Evolutionary conservation across 1,140 invertebrate species (phyloP).

Genomic region (Ptiloglossa arizonensis): DNA sequence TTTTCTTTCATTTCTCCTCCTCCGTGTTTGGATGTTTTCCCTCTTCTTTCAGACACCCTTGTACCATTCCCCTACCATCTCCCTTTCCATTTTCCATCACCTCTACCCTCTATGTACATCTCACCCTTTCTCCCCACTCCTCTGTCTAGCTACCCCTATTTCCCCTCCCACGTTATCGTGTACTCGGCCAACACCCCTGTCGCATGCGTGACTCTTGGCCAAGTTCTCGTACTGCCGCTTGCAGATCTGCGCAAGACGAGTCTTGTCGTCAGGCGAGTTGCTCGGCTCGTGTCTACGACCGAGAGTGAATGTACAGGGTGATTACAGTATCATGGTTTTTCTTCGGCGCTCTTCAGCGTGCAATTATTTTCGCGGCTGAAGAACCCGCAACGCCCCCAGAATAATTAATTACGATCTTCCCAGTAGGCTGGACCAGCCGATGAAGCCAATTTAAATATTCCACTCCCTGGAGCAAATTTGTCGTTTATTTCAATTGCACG

Average conservation of each 20-base stretch:
- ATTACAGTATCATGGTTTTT: slow-evolving; percentile 6
- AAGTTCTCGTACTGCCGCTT: not conserved
- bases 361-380: slow-evolving; percentile 21
- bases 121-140: too few species aligned
- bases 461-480: not conserved
- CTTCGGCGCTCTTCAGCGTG: not conserved
- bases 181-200: slow-evolving; percentile 19
- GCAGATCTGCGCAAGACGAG: slow-evolving; percentile 34
- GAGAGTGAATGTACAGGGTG: slow-evolving; percentile 30
- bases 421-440: not conserved
- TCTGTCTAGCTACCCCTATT: not conserved
- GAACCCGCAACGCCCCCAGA: not conserved
- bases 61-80: not conserved
- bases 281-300: slow-evolving; percentile 35
- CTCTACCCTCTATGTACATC: not conserved
- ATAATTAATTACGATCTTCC: slow-evolving; percentile 6
- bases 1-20: not conserved
- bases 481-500: too few species aligned
- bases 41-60: not conserved
- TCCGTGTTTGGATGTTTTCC: not conserved
- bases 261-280: slow-evolving; percentile 28
- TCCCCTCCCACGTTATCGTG: not conserved
- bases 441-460: not conserved
- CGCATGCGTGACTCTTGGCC: slow-evolving; percentile 28
- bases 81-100: too few species aligned